phyloP scores from a whole-genome alignment of 2,113 vertebrate species.

The Sorex fumeus region DNA sequence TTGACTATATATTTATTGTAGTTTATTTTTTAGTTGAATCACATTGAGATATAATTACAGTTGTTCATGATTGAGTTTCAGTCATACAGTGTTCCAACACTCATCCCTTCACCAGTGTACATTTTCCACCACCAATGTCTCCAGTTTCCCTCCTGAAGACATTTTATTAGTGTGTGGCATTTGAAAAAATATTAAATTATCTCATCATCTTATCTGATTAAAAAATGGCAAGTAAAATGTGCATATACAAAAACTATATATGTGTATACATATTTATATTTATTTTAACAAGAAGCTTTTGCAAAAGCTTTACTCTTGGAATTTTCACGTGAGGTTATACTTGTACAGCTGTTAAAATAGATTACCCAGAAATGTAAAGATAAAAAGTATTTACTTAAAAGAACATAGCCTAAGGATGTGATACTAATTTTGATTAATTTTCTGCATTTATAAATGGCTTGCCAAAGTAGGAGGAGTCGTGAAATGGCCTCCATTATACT shows the following conservation, averaged over 20 bases:
- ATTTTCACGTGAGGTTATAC: conserved; percentile 73
- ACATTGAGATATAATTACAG: too few relatives aligned
- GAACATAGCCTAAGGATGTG: conserved; percentile 72
- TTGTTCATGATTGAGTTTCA: too few relatives aligned
- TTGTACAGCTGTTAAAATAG: conserved; percentile 79
- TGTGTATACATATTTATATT: not conserved
- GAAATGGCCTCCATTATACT: conserved; percentile 60
- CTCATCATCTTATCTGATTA: not conserved
- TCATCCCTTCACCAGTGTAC: too few relatives aligned
- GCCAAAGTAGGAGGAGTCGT: conserved; percentile 2
- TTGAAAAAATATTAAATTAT: conserved; percentile 31
- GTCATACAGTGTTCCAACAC: too few relatives aligned
- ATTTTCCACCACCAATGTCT: too few relatives aligned
- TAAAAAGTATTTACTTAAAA: conserved; percentile 82
- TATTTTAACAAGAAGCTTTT: conserved; percentile 45
- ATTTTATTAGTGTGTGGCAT: conserved; percentile 9
- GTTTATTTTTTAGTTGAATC: too few relatives aligned
- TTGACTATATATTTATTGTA: too few relatives aligned
- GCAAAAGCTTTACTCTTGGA: conserved; percentile 72
- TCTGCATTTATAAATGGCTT: conserved; percentile 71
- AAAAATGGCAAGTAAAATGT: conserved; percentile 37
- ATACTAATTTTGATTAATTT: conserved; percentile 84
- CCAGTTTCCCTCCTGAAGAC: not conserved
- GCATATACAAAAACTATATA: not conserved
- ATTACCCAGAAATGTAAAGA: conserved; percentile 82